A percentile compares a stretch with the other conserved stretches of the same genome.
phyloP scores from a whole-genome alignment of 1,140 invertebrate genomes.

The Drosophila santomea region DNA sequence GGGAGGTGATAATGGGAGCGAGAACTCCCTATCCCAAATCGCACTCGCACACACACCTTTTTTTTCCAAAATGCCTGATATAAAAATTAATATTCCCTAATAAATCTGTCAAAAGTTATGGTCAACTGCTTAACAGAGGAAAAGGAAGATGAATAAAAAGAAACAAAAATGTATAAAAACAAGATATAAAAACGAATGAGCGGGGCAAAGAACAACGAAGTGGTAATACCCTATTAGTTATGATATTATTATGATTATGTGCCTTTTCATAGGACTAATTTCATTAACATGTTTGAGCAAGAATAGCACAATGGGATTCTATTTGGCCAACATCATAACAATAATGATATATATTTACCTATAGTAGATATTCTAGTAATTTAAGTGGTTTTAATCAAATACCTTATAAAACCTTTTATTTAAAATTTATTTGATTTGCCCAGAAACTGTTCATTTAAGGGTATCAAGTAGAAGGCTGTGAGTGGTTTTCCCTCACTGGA shows the following conservation, averaged over 20 bases:
- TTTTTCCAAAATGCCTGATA: conserved; percentile 32
- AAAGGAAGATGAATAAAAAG: not conserved
- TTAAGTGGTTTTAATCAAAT: too few relatives aligned
- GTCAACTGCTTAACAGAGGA: conserved; percentile 57
- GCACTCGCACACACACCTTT: conserved; percentile 42
- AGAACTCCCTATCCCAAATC: conserved; percentile 17
- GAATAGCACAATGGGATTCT: not conserved
- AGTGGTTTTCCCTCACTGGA: conserved; percentile 10
- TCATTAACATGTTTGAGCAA: not conserved
- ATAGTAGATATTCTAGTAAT: too few relatives aligned
- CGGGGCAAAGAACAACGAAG: not conserved
- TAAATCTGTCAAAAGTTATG: conserved; percentile 79
- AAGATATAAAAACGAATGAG: conserved; percentile 10
- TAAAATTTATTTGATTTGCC: not conserved
- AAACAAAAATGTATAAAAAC: conserved; percentile 33
- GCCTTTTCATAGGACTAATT: too few relatives aligned
- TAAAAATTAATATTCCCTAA: conserved; percentile 78
- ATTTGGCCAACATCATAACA: too few relatives aligned
- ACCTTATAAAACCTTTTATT: not conserved
- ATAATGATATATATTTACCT: too few relatives aligned
- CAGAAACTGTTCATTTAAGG: conserved; percentile 7
- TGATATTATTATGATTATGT: not conserved
- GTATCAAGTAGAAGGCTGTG: conserved; percentile 7
- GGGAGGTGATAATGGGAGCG: conserved; percentile 69
- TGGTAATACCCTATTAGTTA: conserved; percentile 5